A percentile compares a stretch with the other conserved stretches of the same genome.
phyloP scores from a whole-genome alignment of 2,113 vertebrate species.

The Notothenia coriiceps region DNA sequence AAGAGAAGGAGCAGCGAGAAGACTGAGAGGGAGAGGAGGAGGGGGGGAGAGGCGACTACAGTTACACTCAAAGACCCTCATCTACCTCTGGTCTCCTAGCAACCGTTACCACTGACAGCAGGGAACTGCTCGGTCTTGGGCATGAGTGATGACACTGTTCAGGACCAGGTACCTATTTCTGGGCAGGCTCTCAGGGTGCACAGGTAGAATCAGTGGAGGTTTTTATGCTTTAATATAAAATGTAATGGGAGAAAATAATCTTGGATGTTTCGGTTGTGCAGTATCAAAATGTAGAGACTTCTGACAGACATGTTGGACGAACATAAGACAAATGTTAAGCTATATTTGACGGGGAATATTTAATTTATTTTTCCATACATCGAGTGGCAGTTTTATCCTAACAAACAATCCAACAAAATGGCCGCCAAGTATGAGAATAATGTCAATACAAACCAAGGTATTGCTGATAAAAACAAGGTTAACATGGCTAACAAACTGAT shows the following conservation, averaged over 20 bases:
- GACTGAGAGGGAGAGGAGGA: conserved; percentile 10
- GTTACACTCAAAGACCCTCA: conserved; percentile 58
- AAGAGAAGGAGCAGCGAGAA: neutral
- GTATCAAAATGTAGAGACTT: neutral
- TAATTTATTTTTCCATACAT: too few relatives aligned
- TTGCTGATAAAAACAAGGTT: neutral
- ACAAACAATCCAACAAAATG: neutral
- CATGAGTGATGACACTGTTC: conserved; percentile 49
- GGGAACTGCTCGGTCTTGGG: conserved; percentile 45
- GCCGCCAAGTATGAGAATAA: neutral
- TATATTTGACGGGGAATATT: neutral
- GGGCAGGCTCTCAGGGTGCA: conserved; percentile 15
- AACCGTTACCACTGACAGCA: conserved; percentile 66
- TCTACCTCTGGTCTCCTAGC: conserved; percentile 67
- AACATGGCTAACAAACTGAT: neutral
- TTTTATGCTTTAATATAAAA: neutral
- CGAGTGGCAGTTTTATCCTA: neutral
- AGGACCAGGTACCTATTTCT: conserved; percentile 29
- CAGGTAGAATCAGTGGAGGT: neutral
- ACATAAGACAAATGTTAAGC: neutral
- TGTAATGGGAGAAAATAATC: conserved; percentile 16
- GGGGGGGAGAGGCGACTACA: conserved; percentile 29
- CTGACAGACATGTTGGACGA: neutral
- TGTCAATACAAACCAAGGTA: neutral
- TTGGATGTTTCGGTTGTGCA: neutral